Conservation (phyloP, 2,113 vertebrate genomes). For the Charadrius vociferus region DNA sequence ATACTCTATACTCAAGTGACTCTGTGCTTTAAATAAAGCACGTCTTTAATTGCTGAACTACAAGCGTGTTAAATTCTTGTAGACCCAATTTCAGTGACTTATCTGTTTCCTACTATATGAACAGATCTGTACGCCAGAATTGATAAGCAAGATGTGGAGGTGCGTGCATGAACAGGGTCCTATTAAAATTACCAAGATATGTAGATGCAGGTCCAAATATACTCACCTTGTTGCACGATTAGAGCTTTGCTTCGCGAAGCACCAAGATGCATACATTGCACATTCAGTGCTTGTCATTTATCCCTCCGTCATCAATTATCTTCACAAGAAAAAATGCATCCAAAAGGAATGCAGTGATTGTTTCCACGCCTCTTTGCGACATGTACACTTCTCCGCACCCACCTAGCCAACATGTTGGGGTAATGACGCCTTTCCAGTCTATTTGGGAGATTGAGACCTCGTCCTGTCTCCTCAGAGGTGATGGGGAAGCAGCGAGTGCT, state of each 20-base stretch:
- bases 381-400: neutral
- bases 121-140: neutral
- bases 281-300: neutral
- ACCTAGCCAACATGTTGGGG: accelerated
- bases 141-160: neutral
- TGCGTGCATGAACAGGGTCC: neutral
- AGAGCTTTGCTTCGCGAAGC: neutral
- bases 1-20: neutral
- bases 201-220: accelerated
- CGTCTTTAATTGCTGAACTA: neutral
- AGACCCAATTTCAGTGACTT: neutral
- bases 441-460: neutral
- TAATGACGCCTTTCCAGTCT: neutral
- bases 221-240: accelerated
- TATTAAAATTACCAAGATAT: neutral
- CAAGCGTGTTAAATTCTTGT: neutral
- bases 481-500: neutral
- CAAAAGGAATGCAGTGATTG: neutral
- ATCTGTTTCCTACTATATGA: neutral
- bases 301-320: neutral
- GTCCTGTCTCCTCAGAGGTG: neutral
- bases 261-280: neutral
- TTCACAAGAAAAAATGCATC: neutral
- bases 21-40: neutral
- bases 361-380: neutral